Base-by-base conservation (phyloP, 1,140 invertebrate species). In the Melitaea cinxia region DNA sequence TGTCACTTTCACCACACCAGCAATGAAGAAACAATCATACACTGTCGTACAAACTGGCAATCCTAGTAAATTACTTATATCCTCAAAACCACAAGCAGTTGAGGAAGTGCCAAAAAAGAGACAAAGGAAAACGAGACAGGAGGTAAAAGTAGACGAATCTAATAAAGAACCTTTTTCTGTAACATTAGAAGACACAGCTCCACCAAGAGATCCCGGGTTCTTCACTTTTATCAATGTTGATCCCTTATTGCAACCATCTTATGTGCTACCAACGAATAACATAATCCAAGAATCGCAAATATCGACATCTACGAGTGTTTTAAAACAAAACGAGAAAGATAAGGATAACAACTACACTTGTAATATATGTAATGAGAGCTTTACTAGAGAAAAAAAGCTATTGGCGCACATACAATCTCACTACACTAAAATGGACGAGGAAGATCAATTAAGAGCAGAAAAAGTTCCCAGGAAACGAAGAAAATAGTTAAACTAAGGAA, bases 261-360 rank as follows among this genome's bases (percentile, higher is more conserved):
- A 91, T 67, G 88, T 91, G 17, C 56, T 91, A 9, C 88, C 88
- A 2, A 91, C 88, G 1, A 73, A 86, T 64, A 89, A 78, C 57
- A 86, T 87, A 12, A 84, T 88, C 10, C 86, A 91, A 57, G 88
- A 91, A 69, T 87, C 86, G n/a, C 86, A 89, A 79, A 88, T 89
- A 45, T 80, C 87, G 2, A 88, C 86, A 5, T 85, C 85, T 4
- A 83, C 80, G 0, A 75, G 64, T 35, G 35, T 64, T 26, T 21
- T 21, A 26, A 72, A 75, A 52, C 65, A 73, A 59, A 70, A 52
- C 14, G 77, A 76, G 0, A 77, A 75, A 54, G 74, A 78, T 12
- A 69, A 50, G 21, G 72, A 66, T 4, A 4, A 0, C 30, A 75
- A 81, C 63, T 91, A 91, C 65, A 57, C 74, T 4, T 91, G 88